Base-by-base conservation (phyloP, 2,888 invertebrate species). In the Zygothrica quintamaculata region DNA sequence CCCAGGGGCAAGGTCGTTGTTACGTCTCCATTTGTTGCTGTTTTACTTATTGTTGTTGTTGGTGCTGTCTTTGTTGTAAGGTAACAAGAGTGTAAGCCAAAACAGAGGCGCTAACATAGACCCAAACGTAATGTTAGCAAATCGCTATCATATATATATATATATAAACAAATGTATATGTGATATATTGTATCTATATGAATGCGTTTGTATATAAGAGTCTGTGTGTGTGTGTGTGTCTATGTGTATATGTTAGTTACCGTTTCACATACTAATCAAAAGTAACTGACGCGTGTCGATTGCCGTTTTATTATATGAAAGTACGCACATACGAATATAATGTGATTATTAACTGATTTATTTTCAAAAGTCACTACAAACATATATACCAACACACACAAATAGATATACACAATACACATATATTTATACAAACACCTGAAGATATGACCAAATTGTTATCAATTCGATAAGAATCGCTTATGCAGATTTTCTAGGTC, bases 241-340 rank as follows among this genome's bases (percentile, higher is more conserved):
- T 43, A 9, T 36, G 7, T 46, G n/a, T 26, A 13, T 57, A 43
- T 40, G 22, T 40, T 37, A 31, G 42, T 15, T 59, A 48, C 15
- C 22, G 60, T 18, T 46, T 66, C 40, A 65, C 79, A 76, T 81
- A 78, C 74, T 70, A 81, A 78, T 76, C 66, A 78, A 65, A n/a
- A 55, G 39, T 58, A 67, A 77, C 65, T 76, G 82, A 78, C 78
- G 78, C 74, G 82, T 81, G 76, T 81, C 81, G 59, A 58, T 65
- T 65, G 60, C 36, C 48, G 53, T 70, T 70, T 52, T 31, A 57
- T 50, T 50, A 53, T 31, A 44, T 50, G 42, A 36, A 31, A 40
- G 18, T 44, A 48, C 13, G 44, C 34, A 40, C 33, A 18, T 48
- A 42, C 15, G 53, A 46, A 15, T 55, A 44, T 13, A 43, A 33